Percentiles rank a stretch among this genome's conserved stretches.
Conservation (phyloP, 2,888 invertebrate genomes). For the Mamestra brassicae region DNA sequence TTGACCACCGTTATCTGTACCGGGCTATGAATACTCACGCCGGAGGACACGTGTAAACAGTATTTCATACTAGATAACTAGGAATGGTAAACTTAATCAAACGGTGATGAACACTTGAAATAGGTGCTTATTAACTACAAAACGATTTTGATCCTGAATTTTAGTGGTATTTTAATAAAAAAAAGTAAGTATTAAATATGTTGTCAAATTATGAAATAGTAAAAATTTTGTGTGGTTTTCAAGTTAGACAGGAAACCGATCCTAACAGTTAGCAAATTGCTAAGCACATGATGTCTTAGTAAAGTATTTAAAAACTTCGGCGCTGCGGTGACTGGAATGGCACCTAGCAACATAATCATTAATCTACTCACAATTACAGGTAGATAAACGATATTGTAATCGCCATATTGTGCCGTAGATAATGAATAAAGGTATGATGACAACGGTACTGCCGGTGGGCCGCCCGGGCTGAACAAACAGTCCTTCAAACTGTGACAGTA, state of each 20-base stretch:
- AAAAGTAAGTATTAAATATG: no score
- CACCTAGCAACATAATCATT: neutral
- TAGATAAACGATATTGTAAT: slow-evolving; percentile 1
- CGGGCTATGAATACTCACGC: slow-evolving; percentile 33
- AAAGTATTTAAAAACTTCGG: no score
- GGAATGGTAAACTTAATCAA: neutral
- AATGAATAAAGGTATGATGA: neutral
- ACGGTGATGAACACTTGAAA: neutral
- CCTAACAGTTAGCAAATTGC: no score
- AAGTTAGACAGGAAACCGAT: no score
- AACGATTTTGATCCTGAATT: no score
- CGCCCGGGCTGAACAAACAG: slow-evolving; percentile 11
- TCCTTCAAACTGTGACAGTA: slow-evolving; percentile 30
- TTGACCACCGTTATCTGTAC: slow-evolving; percentile 29
- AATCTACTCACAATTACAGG: neutral
- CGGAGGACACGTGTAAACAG: neutral
- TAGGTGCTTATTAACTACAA: neutral
- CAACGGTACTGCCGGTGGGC: neutral
- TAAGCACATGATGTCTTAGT: no score
- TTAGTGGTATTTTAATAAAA: no score
- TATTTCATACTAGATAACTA: neutral
- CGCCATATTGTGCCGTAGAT: neutral
- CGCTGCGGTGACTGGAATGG: no score
- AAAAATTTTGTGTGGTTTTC: no score
- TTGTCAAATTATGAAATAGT: no score